Conservation (phyloP, 2,888 invertebrate genomes). For the Drosophila melanosoma region DNA sequence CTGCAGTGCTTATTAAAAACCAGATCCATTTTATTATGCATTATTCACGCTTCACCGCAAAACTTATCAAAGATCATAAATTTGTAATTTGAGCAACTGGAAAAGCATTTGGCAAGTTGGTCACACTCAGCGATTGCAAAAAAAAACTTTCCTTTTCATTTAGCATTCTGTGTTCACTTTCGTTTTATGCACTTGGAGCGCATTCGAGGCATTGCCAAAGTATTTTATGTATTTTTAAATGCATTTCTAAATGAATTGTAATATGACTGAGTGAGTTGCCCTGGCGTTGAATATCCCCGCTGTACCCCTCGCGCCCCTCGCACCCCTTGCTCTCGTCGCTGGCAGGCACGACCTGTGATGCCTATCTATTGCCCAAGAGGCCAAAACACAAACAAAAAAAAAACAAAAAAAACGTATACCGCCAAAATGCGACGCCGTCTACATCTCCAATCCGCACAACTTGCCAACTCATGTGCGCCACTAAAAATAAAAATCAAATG, state of each 20-base stretch:
- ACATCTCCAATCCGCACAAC: slow-evolving; percentile 37
- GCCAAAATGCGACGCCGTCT: slow-evolving; percentile 20
- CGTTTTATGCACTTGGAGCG: slow-evolving; percentile 53
- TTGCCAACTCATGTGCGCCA: slow-evolving; percentile 77
- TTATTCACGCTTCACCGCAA: slow-evolving; percentile 14
- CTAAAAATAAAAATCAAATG: slow-evolving; percentile 77
- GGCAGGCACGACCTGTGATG: slow-evolving; percentile 71
- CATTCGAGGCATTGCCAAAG: slow-evolving; percentile 25
- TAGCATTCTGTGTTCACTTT: slow-evolving; percentile 67
- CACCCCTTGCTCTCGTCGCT: slow-evolving; percentile 15
- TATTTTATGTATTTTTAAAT: slow-evolving; percentile 73
- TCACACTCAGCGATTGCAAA: slow-evolving; percentile 49
- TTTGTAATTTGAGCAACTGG: slow-evolving; percentile 25
- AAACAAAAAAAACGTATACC: neutral
- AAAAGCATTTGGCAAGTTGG: slow-evolving; percentile 42
- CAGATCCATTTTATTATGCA: neutral
- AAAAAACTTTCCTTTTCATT: slow-evolving; percentile 73
- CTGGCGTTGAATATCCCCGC: neutral
- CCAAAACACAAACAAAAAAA: slow-evolving; percentile 8
- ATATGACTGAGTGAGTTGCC: slow-evolving; percentile 63
- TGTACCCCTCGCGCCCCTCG: neutral
- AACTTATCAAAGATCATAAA: slow-evolving; percentile 26
- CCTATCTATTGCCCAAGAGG: slow-evolving; percentile 67
- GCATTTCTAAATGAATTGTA: slow-evolving; percentile 82
- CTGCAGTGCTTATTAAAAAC: neutral